A percentile compares a stretch with the other conserved stretches of the same genome.
These are phyloP conservation scores for Ceratoteleas bidentatus DNA, from an alignment of 1,140 invertebrate genomes.

Conservation along the genomic window DNA sequence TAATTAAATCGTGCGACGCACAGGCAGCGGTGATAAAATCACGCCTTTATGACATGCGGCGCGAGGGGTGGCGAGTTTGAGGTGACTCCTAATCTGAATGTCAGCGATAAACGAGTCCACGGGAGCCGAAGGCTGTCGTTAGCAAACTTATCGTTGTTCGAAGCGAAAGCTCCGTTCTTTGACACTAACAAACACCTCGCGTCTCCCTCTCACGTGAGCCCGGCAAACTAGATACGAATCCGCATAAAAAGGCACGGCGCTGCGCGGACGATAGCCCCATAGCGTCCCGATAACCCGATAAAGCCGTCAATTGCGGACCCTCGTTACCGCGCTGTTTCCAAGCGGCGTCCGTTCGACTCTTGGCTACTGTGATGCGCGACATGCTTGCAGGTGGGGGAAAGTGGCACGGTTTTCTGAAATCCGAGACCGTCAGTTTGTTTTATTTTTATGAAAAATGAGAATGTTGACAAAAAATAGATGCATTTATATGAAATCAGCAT, in stretches of 20 bases:
- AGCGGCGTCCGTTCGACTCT: conserved; percentile 16
- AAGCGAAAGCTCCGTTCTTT: conserved; percentile 45
- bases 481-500: too few species aligned
- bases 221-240: conserved; percentile 62
- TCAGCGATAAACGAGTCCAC: conserved; percentile 47
- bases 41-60: conserved; percentile 37
- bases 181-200: conserved; percentile 67
- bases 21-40: conserved; percentile 42
- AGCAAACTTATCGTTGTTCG: conserved; percentile 52
- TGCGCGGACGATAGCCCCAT: conserved; percentile 35
- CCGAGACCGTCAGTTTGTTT: background rate
- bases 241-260: conserved; percentile 46
- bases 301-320: conserved; percentile 73
- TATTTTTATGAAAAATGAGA: background rate
- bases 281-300: conserved; percentile 68
- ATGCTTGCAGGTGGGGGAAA: background rate
- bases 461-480: too few species aligned
- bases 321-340: conserved; percentile 70
- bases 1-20: conserved; percentile 17
- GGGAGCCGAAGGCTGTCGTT: conserved; percentile 55
- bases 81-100: conserved; percentile 53
- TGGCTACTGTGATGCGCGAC: conserved; percentile 7
- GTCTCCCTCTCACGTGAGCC: conserved; percentile 52
- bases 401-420: background rate
- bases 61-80: conserved; percentile 39